Conservation (phyloP, 2,113 vertebrate species). For the Aramus guarauna region DNA sequence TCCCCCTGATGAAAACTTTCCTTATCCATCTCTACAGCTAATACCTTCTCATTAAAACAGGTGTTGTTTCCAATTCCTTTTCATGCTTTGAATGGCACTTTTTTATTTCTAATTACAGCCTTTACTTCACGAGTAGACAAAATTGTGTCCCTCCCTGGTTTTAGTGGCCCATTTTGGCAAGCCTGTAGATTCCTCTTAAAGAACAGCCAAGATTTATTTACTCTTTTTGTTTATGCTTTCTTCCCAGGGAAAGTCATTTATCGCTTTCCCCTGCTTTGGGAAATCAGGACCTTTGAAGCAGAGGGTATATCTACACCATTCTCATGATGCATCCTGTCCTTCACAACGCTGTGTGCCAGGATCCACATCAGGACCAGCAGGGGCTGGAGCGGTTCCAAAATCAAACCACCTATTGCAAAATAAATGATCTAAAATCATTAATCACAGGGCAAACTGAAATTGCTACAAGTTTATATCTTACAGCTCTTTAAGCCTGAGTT, state of each 20-base stretch:
- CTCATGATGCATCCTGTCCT: no score
- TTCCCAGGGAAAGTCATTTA: neutral
- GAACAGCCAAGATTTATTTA: neutral
- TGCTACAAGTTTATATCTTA: neutral
- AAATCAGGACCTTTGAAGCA: neutral
- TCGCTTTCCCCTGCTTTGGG: neutral
- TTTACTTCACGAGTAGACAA: neutral
- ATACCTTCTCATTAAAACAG: neutral
- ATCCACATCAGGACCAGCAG: neutral
- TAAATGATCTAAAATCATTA: neutral
- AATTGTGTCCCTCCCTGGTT: no score
- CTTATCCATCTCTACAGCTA: neutral
- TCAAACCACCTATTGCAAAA: neutral
- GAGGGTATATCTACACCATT: neutral
- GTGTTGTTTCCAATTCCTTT: neutral
- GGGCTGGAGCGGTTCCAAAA: neutral
- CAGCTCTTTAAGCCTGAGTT: neutral
- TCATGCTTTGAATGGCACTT: neutral
- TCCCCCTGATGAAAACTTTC: neutral
- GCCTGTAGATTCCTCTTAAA: neutral
- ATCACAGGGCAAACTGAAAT: neutral
- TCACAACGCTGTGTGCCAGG: neutral
- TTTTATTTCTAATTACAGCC: neutral
- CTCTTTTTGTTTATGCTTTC: neutral
- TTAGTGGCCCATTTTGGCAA: neutral